Evolutionary conservation across 1,140 invertebrate species (phyloP).

Genomic region (Maniola jurtina): DNA sequence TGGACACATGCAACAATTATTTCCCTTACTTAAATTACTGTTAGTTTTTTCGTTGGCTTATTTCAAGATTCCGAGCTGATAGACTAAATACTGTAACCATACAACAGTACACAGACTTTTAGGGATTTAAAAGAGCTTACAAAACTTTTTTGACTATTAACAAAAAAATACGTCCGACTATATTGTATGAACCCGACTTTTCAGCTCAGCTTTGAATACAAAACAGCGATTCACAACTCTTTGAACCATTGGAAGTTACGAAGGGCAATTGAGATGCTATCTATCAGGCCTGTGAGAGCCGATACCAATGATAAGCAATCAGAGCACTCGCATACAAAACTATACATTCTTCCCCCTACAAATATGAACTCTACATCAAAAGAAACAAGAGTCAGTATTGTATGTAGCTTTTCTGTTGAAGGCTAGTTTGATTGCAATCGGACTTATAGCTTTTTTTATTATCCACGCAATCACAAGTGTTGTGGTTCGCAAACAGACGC

Average conservation of each 20-base stretch:
- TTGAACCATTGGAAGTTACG: constrained; percentile 6
- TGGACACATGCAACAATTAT: too few species aligned
- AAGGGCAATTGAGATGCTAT: constrained; percentile 13
- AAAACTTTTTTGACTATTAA: too few species aligned
- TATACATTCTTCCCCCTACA: background rate
- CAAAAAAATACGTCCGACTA: too few species aligned
- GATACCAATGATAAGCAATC: constrained; percentile 12
- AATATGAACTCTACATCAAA: background rate
- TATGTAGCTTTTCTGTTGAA: background rate
- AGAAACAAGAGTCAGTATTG: background rate
- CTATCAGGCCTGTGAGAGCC: constrained; percentile 11
- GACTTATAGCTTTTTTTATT: constrained; percentile 16
- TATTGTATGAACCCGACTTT: too few species aligned
- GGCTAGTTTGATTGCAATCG: constrained; percentile 10
- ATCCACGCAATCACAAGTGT: constrained; percentile 11
- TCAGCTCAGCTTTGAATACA: background rate
- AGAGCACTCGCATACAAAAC: background rate
- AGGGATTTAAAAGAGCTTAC: too few species aligned
- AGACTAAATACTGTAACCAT: too few species aligned
- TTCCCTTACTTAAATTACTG: too few species aligned
- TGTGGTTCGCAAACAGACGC: background rate
- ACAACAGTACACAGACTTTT: too few species aligned
- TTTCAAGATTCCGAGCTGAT: too few species aligned
- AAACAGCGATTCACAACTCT: constrained; percentile 1
- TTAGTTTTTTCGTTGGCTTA: too few species aligned